Percentiles rank a stretch among this genome's conserved stretches.
phyloP scores from a whole-genome alignment of 1,140 invertebrate genomes.

The Agrilus planipennis region DNA sequence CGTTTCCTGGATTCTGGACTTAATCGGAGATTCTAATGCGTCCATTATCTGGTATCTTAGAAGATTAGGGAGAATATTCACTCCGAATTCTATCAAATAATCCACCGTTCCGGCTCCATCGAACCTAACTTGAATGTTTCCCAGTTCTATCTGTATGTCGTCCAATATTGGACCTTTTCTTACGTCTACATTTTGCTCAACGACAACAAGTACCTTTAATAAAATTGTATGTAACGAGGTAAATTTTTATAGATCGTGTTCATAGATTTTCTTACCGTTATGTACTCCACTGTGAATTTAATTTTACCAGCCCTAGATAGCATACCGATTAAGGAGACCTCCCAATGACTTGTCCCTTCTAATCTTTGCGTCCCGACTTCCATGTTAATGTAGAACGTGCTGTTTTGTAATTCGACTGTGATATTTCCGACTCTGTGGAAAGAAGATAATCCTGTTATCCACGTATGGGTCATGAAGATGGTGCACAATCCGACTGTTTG shows the following conservation, averaged over 20 bases:
- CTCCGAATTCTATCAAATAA: slow-evolving; percentile 61
- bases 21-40: slow-evolving; percentile 61
- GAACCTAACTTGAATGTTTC: slow-evolving; percentile 66
- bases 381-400: slow-evolving; percentile 49
- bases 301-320: slow-evolving; percentile 56
- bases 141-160: slow-evolving; percentile 63
- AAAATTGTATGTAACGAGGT: too few species aligned
- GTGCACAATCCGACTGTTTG: slow-evolving; percentile 54
- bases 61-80: slow-evolving; percentile 72
- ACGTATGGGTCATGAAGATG: slow-evolving; percentile 55
- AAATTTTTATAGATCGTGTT: too few species aligned
- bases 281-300: slow-evolving; percentile 63
- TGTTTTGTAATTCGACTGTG: slow-evolving; percentile 56
- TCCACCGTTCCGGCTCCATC: slow-evolving; percentile 71
- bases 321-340: slow-evolving; percentile 53
- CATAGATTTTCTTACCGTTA: slow-evolving; percentile 49
- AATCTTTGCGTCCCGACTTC: slow-evolving; percentile 68
- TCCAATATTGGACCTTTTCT: slow-evolving; percentile 56
- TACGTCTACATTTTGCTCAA: slow-evolving; percentile 65
- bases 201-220: too few species aligned
- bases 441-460: slow-evolving; percentile 63
- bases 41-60: slow-evolving; percentile 75
- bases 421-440: slow-evolving; percentile 73
- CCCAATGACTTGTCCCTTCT: slow-evolving; percentile 64
- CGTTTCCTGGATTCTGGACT: slow-evolving; percentile 52